Evolutionary conservation across 2,888 invertebrate species (phyloP), one percentile per base, ranked within the genome.

Genomic region (Diarsia mendica): DNA sequence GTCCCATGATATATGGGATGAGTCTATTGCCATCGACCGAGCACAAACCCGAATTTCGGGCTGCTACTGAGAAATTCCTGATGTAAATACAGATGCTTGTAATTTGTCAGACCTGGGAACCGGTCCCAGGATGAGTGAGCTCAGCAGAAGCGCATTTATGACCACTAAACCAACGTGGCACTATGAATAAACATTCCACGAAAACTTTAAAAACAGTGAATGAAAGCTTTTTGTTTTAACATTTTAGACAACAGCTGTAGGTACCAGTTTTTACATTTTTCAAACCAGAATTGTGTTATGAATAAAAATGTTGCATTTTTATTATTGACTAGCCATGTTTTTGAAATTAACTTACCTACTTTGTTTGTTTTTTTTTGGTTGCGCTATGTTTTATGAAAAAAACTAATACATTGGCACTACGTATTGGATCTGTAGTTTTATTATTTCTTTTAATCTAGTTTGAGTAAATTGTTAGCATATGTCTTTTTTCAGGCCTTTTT

Each of bases 291-390:
- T 20, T 15, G 13, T 46, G 33, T n/a, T 64, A 51, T 51, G 51
- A 67, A 76, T 65, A 51, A 80, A 15, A 51, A 10, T 58, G 49
- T 68, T 39, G 6, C 51, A 48, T 60, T 60, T 64, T 53, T 74
- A 15, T 11, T 53, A 23, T 61, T 66, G 60, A 48, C 53, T 4
- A 58, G 13, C 15, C 39, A 63, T 39, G 11, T 74, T 77, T 65
- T 73, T 13, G 2, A 51, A 58, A 80, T n/a, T n/a, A n/a, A n/a
- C n/a, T n/a, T n/a, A n/a, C n/a, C n/a, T n/a, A n/a, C 13, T 58
- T 33, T 46, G 18, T 23, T 65, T 23, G 44, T 11, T 72, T 33
- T 13, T 72, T 60, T 72, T 33, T 28, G n/a, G 33, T 28, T 39
- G 48, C 8, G 1, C 5, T 23, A 20, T n/a, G 15, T 64, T 58